Evolutionary conservation across 2,797 vertebrate genomes (phyloP), one percentile per base, ranked within the genome.

Genomic region (Craterocephalus amniculus): DNA sequence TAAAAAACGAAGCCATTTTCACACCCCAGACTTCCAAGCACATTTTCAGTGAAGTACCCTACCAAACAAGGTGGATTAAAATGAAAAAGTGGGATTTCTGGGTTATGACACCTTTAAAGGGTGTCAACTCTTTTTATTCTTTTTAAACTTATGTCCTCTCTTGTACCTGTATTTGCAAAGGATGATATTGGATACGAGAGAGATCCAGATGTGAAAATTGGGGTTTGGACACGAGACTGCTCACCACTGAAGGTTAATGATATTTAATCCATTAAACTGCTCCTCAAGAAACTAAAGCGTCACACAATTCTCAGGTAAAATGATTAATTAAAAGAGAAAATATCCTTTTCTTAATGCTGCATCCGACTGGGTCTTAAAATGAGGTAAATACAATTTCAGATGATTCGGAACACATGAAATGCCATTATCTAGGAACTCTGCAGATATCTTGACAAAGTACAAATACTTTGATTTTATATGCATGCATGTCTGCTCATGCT

Each of bases 351-450:
- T 14, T 4, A 58, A 1, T 12, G 55, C 22, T 48, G 22, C 38
- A 72, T 70, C 29, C 69, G 51, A 67, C 29, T 49, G 13, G 4
- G 6, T 12, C 35, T 36, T 2, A 36, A 36, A 36, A 45, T 45
- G 20, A 45, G 43, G 8, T 6, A n/a, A 45, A n/a, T 20, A 20
- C 2, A 8, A 45, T 11, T 40, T 40, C 14, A 40, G 35, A 36
- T 36, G 35, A 36, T 11, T 11, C 18, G 18, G 4, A 43, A 6
- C 18, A 4, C 38, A 40, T 40, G 38, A 16, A 40, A 40, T 40
- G 10, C 20, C 14, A 43, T 16, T 16, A 40, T 40, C 1, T 35
- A 9, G 35, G 1, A 1, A 12, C 12, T 11, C 35, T 6, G 29
- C 29, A 2, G 29, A 5, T 2, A 31, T 31, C 29, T 31, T 31